A percentile compares a stretch with the other conserved stretches of the same genome.
Conservation (phyloP, 2,888 invertebrate genomes). For the Xestia xanthographa region DNA sequence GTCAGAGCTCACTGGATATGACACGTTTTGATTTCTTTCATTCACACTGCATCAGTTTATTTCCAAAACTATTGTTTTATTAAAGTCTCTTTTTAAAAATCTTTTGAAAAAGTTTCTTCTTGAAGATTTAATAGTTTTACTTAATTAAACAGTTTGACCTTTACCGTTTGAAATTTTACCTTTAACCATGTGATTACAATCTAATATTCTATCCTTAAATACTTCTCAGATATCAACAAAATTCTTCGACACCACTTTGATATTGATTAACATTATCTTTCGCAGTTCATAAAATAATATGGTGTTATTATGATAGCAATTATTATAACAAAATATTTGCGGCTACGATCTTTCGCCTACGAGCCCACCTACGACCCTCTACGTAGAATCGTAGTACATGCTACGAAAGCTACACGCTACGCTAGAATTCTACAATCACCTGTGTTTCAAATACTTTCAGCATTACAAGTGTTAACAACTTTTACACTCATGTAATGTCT, state of each 20-base stretch:
- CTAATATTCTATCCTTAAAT: neutral
- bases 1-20: constrained; percentile 46
- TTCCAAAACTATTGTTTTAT: neutral
- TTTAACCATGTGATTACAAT: neutral
- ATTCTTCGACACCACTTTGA: neutral
- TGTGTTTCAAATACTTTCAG: neutral
- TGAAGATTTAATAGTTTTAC: neutral
- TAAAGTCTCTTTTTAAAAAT: neutral
- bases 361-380: neutral
- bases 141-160: neutral
- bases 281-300: neutral
- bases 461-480: constrained; percentile 17
- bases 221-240: neutral
- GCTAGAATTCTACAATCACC: neutral
- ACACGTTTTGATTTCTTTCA: constrained; percentile 2
- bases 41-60: neutral
- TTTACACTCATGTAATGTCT: constrained; percentile 12
- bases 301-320: neutral
- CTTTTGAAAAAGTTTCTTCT: too few relatives aligned
- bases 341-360: neutral
- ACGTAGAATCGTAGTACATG: neutral
- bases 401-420: neutral
- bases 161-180: too few relatives aligned
- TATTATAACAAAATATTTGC: neutral
- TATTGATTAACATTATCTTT: neutral